A percentile compares a stretch with the other conserved stretches of the same genome.
phyloP scores from a whole-genome alignment of 2,113 vertebrate genomes.

The Calyptomena viridis region DNA sequence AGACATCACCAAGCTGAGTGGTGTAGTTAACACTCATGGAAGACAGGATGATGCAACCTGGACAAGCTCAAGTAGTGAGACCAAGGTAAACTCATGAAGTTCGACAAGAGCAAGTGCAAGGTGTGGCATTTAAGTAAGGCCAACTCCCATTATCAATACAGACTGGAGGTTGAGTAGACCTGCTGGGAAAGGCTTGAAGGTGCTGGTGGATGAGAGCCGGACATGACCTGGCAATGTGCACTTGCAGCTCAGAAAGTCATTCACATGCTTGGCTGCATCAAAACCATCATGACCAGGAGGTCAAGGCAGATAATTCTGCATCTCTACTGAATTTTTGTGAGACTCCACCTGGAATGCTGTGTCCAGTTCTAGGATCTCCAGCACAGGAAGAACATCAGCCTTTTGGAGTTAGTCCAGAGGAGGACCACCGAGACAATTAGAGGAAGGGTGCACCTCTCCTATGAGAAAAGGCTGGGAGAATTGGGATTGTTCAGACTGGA shows the following conservation, averaged over 20 bases:
- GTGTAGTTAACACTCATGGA: neutral
- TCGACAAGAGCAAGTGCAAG: neutral
- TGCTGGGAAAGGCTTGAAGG: neutral
- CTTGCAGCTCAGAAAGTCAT: neutral
- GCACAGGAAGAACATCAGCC: neutral
- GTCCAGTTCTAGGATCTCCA: neutral
- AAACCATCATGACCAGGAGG: neutral
- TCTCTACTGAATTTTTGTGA: neutral
- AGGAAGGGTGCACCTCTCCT: neutral
- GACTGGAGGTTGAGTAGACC: neutral
- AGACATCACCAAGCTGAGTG: accelerated
- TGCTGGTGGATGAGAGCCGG: neutral
- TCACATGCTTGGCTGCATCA: neutral
- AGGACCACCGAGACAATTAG: neutral
- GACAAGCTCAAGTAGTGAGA: neutral
- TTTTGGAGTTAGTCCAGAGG: neutral
- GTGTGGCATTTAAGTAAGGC: neutral
- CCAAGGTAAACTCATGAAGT: neutral
- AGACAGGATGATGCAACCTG: neutral
- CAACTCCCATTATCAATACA: neutral
- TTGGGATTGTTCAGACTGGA: neutral
- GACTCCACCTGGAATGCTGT: neutral
- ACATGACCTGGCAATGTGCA: too few species aligned
- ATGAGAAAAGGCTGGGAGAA: neutral
- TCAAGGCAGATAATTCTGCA: neutral